Evolutionary conservation across 2,888 invertebrate species (phyloP).

Genomic region (Eupithecia pulchellata): DNA sequence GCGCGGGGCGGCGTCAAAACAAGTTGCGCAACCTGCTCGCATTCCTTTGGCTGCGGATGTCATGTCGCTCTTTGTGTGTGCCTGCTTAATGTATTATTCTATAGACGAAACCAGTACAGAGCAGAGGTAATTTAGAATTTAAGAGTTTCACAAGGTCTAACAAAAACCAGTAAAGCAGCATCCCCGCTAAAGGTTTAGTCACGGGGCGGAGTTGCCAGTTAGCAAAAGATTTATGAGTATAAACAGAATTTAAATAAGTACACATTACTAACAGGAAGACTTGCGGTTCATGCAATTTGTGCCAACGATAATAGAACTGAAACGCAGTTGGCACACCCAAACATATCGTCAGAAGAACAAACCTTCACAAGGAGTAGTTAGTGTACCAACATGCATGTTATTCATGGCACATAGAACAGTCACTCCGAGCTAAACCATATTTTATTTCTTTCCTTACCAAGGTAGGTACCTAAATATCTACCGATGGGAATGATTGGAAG

Average conservation of each 20-base stretch:
- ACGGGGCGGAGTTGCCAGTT: conserved; percentile 11
- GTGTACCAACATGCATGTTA: neutral
- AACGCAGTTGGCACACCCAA: conserved; percentile 35
- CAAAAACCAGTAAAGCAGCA: conserved; percentile 3
- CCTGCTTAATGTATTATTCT: conserved; percentile 45
- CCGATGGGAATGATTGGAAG: neutral
- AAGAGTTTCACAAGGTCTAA: neutral
- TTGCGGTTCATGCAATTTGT: conserved; percentile 22
- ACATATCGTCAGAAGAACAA: conserved; percentile 24
- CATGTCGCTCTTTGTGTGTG: conserved; percentile 56
- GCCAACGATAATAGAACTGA: conserved; percentile 33
- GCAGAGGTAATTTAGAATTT: conserved; percentile 4
- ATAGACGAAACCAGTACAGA: neutral
- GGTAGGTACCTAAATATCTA: too few species aligned
- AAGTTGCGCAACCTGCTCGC: conserved; percentile 74
- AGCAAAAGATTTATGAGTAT: conserved; percentile 16
- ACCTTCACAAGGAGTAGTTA: conserved; percentile 32
- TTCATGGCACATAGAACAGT: neutral
- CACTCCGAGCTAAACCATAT: neutral
- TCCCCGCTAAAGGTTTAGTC: conserved; percentile 11
- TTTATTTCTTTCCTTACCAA: neutral
- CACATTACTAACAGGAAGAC: conserved; percentile 21
- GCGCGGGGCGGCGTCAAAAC: conserved; percentile 79
- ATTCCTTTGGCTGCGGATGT: conserved; percentile 63
- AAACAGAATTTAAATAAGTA: conserved; percentile 18